Evolutionary conservation across 1,140 invertebrate species (phyloP).

Genomic region (Pteromalus puparum): DNA sequence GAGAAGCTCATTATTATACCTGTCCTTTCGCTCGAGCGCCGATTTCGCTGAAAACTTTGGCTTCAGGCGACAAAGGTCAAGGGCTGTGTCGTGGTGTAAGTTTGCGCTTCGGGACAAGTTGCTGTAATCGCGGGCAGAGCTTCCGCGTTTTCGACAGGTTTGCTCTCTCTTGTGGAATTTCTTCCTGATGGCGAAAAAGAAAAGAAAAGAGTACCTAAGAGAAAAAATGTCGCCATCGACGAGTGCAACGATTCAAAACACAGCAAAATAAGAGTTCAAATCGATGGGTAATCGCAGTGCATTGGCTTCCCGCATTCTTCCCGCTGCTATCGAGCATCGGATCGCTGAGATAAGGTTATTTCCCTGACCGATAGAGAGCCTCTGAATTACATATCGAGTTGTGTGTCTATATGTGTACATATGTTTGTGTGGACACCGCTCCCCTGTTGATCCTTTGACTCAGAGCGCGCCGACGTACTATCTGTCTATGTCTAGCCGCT

Average conservation of each 20-base stretch:
- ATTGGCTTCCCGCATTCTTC: not conserved
- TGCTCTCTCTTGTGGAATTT: not conserved
- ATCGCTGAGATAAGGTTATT: not conserved
- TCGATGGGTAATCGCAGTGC: not conserved
- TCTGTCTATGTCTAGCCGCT: not conserved
- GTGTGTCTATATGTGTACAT: no score
- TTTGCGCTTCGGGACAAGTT: not conserved
- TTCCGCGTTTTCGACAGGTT: not conserved
- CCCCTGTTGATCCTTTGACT: slow-evolving; percentile 46
- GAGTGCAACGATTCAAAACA: no score
- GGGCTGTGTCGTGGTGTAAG: not conserved
- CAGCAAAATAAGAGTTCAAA: no score
- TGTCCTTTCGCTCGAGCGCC: not conserved
- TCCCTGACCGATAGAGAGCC: slow-evolving; percentile 32
- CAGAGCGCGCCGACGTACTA: not conserved
- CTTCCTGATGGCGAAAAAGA: not conserved
- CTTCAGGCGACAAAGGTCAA: slow-evolving; percentile 15
- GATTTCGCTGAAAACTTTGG: slow-evolving; percentile 4
- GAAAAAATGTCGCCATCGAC: not conserved
- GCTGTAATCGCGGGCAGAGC: not conserved
- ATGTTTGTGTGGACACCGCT: not conserved
- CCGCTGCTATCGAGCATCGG: not conserved
- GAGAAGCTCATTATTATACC: not conserved
- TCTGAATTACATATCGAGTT: slow-evolving; percentile 14
- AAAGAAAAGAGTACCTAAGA: no score